Evolutionary conservation across 2,888 invertebrate genomes (phyloP), one percentile per base, ranked within the genome.

Genomic region (Ormyrus rosae): DNA sequence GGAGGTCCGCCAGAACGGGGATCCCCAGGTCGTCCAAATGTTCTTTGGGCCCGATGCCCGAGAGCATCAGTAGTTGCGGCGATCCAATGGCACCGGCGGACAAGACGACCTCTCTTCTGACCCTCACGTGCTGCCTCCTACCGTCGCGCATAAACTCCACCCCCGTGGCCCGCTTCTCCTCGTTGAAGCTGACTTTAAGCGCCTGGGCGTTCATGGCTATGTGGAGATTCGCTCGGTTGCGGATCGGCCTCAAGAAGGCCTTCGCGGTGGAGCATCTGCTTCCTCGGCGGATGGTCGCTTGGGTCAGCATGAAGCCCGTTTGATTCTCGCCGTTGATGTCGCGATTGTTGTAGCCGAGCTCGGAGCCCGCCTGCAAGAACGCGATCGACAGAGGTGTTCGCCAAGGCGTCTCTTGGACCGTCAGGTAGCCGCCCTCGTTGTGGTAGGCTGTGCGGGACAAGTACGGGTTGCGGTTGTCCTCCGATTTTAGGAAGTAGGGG

Each of bases 61-160:
- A 97, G 8, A 98, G 89, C 97, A 98, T 97, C 83, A 99, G 92
- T 34, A 99, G 88, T 86, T 98, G 97, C 0, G 98, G 98, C 4
- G 96, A 95, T 73, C 96, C 95, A 56, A 99, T 94, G 0, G 98
- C 94, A 0, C 98, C 98, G 0, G 97, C 96, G 2, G 96, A 96
- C 85, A 97, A 92, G 7, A 98, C 93, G 0, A 98, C 94, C 90
- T 97, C 97, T 73, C 95, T 93, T 81, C 95, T 93, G 0, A 96
- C 96, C 82, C 94, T 92, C 0, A 96, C 95, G 2, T 78, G 69
- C 72, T 94, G 93, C 74, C 92, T 93, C 74, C 92, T 92, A 0
- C 95, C 95, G 74, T 95, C 92, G 63, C 95, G 92, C 7, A 94
- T 88, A 82, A 95, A 96, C 85, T 96, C 95, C 0, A 97, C 95